These are phyloP conservation scores for Sipha flava DNA, from an alignment of 1,140 invertebrate genomes.

Conservation along the genomic window DNA sequence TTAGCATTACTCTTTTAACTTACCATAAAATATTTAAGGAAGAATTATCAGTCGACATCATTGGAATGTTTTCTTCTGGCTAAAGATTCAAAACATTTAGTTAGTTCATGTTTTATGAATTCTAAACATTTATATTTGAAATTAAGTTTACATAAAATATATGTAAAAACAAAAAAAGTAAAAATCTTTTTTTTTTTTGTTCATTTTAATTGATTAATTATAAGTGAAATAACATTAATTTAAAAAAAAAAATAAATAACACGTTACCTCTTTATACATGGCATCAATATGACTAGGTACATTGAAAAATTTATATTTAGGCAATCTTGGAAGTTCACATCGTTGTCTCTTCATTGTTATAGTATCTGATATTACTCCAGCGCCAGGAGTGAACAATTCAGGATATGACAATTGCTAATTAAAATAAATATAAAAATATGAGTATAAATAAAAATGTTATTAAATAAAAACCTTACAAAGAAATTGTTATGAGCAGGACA, in stretches of 20 bases:
- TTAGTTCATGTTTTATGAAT: no score
- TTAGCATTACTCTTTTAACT: background rate
- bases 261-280: slow-evolving; percentile 6
- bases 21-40: slow-evolving; percentile 28
- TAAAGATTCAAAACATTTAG: background rate
- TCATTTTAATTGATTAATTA: no score
- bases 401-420: slow-evolving; percentile 4
- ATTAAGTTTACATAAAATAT: no score
- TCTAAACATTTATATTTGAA: no score
- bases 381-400: background rate
- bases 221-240: no score
- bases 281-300: background rate
- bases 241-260: no score
- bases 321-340: background rate
- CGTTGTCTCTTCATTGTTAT: background rate
- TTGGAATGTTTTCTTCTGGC: background rate
- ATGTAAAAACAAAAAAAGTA: no score
- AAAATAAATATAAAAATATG: background rate
- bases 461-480: background rate
- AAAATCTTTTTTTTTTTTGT: no score
- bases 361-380: background rate
- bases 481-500: background rate
- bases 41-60: background rate
- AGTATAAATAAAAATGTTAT: background rate
- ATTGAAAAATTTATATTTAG: background rate